Percentiles rank a stretch among this genome's conserved stretches.
phyloP scores from a whole-genome alignment of 2,113 vertebrate genomes.

The Deroptyus accipitrinus region DNA sequence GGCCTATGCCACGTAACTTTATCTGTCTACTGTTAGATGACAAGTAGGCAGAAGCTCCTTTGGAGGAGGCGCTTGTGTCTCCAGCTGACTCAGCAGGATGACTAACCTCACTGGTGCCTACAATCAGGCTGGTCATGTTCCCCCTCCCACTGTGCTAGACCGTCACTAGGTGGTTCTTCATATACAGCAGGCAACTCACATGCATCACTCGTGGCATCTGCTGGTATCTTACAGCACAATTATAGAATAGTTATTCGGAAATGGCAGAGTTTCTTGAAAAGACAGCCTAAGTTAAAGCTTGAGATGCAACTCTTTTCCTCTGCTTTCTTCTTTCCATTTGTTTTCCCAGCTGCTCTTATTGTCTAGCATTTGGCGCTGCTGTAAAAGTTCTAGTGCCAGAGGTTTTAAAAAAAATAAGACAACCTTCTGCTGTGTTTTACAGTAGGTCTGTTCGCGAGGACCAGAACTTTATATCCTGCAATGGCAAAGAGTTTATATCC shows the following conservation, averaged over 20 bases:
- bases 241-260: neutral
- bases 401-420: neutral
- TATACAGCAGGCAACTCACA: neutral
- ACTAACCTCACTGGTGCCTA: neutral
- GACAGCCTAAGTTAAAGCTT: neutral
- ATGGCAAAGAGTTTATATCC: neutral
- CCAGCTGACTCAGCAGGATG: slow-evolving; percentile 27
- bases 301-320: neutral
- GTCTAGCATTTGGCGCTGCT: neutral
- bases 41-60: slow-evolving; percentile 6
- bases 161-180: neutral
- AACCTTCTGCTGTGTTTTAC: neutral
- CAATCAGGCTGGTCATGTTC: neutral
- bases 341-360: neutral
- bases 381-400: neutral
- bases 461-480: neutral
- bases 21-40: neutral
- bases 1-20: neutral
- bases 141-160: neutral
- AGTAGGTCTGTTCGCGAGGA: neutral
- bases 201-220: neutral
- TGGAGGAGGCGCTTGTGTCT: slow-evolving; percentile 15
- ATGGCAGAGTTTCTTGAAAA: neutral
- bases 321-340: neutral
- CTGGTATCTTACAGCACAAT: neutral